These are phyloP conservation scores for Atlantisia rogersi DNA, from an alignment of 2,113 vertebrate genomes.

Conservation along the genomic window DNA sequence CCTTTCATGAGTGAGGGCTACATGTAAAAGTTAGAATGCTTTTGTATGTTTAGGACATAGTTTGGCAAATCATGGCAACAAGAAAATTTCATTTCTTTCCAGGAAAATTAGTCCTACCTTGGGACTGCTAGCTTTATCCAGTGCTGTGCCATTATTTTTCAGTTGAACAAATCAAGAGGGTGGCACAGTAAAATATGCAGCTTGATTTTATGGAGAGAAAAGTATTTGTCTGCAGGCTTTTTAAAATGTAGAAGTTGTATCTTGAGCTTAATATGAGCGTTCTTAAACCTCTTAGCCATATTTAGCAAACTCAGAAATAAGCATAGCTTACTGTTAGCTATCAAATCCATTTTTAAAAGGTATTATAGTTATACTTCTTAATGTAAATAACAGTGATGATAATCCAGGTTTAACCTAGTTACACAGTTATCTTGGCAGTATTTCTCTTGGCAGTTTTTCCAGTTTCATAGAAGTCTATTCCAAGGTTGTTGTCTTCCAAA, in stretches of 20 bases:
- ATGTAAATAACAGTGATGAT: slow-evolving; percentile 48
- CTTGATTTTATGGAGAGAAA: neutral
- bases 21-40: neutral
- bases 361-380: neutral
- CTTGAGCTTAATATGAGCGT: neutral
- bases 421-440: slow-evolving; percentile 42
- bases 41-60: neutral
- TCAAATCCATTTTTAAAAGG: neutral
- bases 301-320: slow-evolving; percentile 14
- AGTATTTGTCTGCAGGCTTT: neutral
- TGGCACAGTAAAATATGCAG: neutral
- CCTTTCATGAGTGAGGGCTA: neutral
- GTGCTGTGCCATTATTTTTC: neutral
- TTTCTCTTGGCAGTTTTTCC: slow-evolving; percentile 43
- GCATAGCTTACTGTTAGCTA: neutral
- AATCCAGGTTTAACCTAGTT: slow-evolving; percentile 62
- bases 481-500: slow-evolving; percentile 51
- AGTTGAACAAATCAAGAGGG: neutral
- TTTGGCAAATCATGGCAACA: neutral
- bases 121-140: neutral
- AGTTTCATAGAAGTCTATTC: slow-evolving; percentile 29
- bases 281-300: neutral
- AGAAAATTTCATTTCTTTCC: neutral
- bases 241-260: neutral
- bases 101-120: neutral